Percentiles rank a stretch among this genome's conserved stretches.
phyloP scores from a whole-genome alignment of 2,113 vertebrate species.

The Bufo gargarizans region DNA sequence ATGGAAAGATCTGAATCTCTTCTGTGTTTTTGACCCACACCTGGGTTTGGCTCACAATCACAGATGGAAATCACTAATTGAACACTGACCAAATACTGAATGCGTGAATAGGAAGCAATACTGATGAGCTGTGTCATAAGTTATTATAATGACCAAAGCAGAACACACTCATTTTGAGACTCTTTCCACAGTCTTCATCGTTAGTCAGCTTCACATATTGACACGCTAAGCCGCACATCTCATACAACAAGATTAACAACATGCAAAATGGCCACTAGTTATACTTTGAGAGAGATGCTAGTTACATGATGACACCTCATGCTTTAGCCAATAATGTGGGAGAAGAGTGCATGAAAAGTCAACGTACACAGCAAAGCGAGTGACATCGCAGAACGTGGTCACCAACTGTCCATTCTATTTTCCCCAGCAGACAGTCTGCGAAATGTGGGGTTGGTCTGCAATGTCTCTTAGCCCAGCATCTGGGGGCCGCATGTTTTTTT shows the following conservation, averaged over 20 bases:
- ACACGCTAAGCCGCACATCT: neutral
- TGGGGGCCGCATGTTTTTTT: neutral
- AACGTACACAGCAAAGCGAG: constrained; percentile 14
- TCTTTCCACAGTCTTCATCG: too few relatives aligned
- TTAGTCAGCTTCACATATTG: neutral
- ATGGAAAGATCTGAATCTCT: too few relatives aligned
- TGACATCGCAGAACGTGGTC: too few relatives aligned
- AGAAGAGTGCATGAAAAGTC: neutral
- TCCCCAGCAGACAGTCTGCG: neutral
- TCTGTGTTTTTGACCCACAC: too few relatives aligned
- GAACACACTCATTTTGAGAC: too few relatives aligned
- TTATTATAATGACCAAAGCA: too few relatives aligned
- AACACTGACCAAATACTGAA: too few relatives aligned
- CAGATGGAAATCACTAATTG: too few relatives aligned
- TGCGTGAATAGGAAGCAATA: too few relatives aligned
- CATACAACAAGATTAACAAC: neutral
- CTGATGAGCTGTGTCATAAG: too few relatives aligned
- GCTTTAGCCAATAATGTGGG: constrained; percentile 5
- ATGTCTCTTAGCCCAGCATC: neutral
- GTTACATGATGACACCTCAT: neutral
- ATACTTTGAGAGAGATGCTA: neutral
- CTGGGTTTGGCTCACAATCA: too few relatives aligned
- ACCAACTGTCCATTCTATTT: too few relatives aligned
- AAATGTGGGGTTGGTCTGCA: neutral
- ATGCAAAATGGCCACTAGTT: neutral